Percentiles rank a stretch among this genome's conserved stretches.
Conservation (phyloP, 2,888 invertebrate species). For the Operophtera brumata region DNA sequence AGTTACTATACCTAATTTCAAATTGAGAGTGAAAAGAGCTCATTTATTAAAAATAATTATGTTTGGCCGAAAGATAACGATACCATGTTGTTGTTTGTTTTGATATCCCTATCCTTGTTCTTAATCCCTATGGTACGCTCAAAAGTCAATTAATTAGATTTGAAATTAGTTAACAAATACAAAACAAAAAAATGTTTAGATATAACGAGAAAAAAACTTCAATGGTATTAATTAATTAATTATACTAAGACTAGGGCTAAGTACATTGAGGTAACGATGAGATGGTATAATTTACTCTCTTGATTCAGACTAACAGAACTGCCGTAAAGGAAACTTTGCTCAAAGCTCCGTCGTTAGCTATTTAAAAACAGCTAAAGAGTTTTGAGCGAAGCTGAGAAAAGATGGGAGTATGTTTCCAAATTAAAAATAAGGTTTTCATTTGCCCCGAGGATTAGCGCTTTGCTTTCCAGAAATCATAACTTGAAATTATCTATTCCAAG, state of each 20-base stretch:
- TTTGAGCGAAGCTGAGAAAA: neutral
- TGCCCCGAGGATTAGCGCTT: neutral
- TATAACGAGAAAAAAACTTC: neutral
- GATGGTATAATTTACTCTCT: neutral
- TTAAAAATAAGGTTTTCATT: neutral
- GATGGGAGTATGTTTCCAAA: neutral
- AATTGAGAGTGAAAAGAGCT: no score
- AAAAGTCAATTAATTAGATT: no score
- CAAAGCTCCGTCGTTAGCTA: constrained; percentile 1
- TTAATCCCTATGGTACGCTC: no score
- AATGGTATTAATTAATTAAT: neutral
- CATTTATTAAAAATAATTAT: no score
- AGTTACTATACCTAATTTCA: no score
- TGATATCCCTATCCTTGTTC: no score
- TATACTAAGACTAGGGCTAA: neutral
- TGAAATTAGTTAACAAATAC: no score
- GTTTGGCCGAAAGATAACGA: no score
- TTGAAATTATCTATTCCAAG: no score
- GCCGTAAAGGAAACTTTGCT: neutral
- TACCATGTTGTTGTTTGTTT: no score
- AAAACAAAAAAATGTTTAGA: no score
- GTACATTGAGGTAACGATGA: neutral
- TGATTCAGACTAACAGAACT: constrained; percentile 1
- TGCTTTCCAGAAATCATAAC: neutral
- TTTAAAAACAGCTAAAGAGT: constrained; percentile 1